Conservation (phyloP, 1,140 invertebrate genomes). For the Camponotus vicinus region DNA sequence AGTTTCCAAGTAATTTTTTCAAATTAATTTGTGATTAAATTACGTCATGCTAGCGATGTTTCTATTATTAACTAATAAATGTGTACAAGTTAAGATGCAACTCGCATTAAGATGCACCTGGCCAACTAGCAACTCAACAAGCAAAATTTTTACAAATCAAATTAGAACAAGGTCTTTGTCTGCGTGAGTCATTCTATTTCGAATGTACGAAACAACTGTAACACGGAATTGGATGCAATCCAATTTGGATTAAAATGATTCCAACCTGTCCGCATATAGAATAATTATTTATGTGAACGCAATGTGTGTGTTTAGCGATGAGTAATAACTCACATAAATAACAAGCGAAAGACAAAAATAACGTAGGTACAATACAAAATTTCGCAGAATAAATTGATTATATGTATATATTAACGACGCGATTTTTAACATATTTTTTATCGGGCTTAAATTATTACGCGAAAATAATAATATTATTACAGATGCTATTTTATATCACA, state of each 20-base stretch:
- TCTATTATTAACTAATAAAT: slow-evolving; percentile 20
- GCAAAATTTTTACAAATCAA: slow-evolving; percentile 66
- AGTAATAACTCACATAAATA: not conserved
- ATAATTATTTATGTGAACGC: slow-evolving; percentile 58
- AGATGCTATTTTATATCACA: slow-evolving; percentile 2
- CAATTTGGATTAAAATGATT: slow-evolving; percentile 60
- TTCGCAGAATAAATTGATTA: slow-evolving; percentile 6
- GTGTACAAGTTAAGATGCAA: not conserved
- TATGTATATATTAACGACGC: not conserved
- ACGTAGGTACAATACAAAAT: slow-evolving; percentile 4
- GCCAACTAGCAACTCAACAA: slow-evolving; percentile 30
- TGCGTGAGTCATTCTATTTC: slow-evolving; percentile 73
- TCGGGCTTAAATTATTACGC: slow-evolving; percentile 1
- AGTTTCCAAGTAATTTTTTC: too few relatives aligned
- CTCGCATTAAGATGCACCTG: slow-evolving; percentile 17
- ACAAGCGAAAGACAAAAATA: not conserved
- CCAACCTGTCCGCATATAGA: slow-evolving; percentile 30
- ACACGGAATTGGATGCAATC: slow-evolving; percentile 67
- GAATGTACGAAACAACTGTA: slow-evolving; percentile 69
- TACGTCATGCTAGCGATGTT: not conserved
- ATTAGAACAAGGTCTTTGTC: slow-evolving; percentile 76
- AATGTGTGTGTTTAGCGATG: slow-evolving; percentile 15
- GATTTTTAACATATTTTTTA: not conserved
- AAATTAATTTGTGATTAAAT: slow-evolving; percentile 7
- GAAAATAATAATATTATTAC: not conserved